These are phyloP conservation scores for Austrofundulus limnaeus DNA, from an alignment of 2,113 vertebrate species.

Conservation along the genomic window DNA sequence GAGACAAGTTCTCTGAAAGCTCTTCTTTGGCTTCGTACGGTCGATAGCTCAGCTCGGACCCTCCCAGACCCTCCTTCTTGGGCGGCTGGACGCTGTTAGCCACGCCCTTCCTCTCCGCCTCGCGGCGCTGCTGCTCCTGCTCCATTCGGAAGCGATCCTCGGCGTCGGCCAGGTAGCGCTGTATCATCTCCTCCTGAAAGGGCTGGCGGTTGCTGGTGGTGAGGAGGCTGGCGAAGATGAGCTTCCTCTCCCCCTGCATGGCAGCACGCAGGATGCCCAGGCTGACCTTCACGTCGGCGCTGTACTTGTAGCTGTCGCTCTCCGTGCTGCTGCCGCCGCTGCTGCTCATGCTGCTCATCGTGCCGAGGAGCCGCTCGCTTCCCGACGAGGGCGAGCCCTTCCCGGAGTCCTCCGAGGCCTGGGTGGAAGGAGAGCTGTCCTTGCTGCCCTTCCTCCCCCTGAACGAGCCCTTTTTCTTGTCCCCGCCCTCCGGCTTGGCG, in stretches of 20 bases:
- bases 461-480: constrained; percentile 91
- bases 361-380: constrained; percentile 66
- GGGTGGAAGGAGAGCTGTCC: constrained; percentile 79
- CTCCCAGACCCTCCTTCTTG: constrained; percentile 55
- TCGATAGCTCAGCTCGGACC: constrained; percentile 56
- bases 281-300: constrained; percentile 89
- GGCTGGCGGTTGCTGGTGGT: constrained; percentile 92
- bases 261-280: constrained; percentile 86
- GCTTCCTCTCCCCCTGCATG: constrained; percentile 93
- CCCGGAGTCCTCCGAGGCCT: constrained; percentile 80
- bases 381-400: constrained; percentile 78
- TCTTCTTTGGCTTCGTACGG: constrained; percentile 62
- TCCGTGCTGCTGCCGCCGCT: constrained; percentile 67
- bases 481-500: constrained; percentile 80
- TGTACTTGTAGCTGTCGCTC: constrained; percentile 82
- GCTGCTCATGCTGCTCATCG: constrained; percentile 66
- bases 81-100: constrained; percentile 43
- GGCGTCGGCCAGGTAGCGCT: constrained; percentile 88
- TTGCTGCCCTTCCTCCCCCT: constrained; percentile 86
- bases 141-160: constrained; percentile 89
- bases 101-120: constrained; percentile 80
- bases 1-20: constrained; percentile 41
- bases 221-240: constrained; percentile 88
- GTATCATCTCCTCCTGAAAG: constrained; percentile 98
- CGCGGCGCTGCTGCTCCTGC: constrained; percentile 86